Evolutionary conservation across 2,888 invertebrate species (phyloP).

Genomic region (Megaustenia siamemsis): DNA sequence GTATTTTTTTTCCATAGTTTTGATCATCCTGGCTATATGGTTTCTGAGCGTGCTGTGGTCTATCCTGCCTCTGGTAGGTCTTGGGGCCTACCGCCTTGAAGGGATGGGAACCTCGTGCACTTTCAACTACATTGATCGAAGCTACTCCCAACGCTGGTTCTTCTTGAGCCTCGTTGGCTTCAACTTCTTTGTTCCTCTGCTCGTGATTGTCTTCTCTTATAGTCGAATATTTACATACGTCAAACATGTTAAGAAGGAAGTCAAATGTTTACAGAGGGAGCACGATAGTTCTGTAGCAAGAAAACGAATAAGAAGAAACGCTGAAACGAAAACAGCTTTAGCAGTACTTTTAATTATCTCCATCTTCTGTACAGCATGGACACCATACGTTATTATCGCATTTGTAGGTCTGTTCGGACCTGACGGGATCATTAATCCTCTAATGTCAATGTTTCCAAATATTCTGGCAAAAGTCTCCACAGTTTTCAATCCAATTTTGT

Average conservation of each 20-base stretch:
- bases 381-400: constrained; percentile 89
- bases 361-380: constrained; percentile 90
- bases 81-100: constrained; percentile 58
- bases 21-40: constrained; percentile 57
- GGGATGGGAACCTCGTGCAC: constrained; percentile 62
- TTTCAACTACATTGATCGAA: constrained; percentile 58
- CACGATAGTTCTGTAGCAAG: neutral
- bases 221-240: constrained; percentile 54
- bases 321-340: constrained; percentile 45
- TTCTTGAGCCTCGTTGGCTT: constrained; percentile 54
- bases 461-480: constrained; percentile 87
- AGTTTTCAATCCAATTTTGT: constrained; percentile 81
- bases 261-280: constrained; percentile 18
- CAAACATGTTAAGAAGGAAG: constrained; percentile 44
- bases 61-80: constrained; percentile 55
- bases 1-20: neutral
- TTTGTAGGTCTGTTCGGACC: constrained; percentile 86
- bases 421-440: constrained; percentile 85
- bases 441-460: constrained; percentile 86
- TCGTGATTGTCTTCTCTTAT: constrained; percentile 58
- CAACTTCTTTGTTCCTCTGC: constrained; percentile 58
- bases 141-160: constrained; percentile 47
- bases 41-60: constrained; percentile 55
- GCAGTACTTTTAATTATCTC: constrained; percentile 59
- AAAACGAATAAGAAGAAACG: constrained; percentile 12